Percentiles rank a stretch among this genome's conserved stretches.
Evolutionary conservation across 2,888 invertebrate genomes (phyloP).

Genomic region (Chymomyza fuscimana): DNA sequence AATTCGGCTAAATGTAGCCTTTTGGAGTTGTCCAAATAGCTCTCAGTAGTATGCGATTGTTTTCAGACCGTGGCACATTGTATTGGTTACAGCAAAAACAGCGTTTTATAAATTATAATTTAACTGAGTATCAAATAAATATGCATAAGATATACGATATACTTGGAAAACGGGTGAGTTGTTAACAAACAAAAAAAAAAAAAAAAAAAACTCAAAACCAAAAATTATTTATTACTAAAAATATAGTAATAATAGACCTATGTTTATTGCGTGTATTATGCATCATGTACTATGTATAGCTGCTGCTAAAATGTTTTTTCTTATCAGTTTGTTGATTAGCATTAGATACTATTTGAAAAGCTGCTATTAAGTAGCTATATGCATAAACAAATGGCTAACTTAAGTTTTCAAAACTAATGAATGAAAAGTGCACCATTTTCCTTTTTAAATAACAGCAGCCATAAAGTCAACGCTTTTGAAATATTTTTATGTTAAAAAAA

Average conservation of each 20-base stretch:
- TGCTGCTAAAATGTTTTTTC: too few species aligned
- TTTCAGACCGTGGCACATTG: slow-evolving; percentile 48
- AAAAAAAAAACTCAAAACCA: background rate
- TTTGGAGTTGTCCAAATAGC: slow-evolving; percentile 49
- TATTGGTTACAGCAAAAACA: slow-evolving; percentile 10
- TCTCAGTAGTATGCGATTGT: slow-evolving; percentile 57
- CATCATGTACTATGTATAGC: too few species aligned
- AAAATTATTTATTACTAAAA: background rate
- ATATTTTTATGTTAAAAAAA: too few species aligned
- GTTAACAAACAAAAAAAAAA: background rate
- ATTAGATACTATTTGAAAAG: too few species aligned
- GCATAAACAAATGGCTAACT: too few species aligned
- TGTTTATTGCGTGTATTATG: background rate
- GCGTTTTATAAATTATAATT: background rate
- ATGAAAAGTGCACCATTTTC: too few species aligned
- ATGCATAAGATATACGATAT: slow-evolving; percentile 51
- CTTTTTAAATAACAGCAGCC: too few species aligned
- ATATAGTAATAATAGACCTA: background rate
- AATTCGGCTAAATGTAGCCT: slow-evolving; percentile 46
- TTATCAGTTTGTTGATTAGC: too few species aligned
- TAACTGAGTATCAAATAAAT: background rate
- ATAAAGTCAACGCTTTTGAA: too few species aligned
- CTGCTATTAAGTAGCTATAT: too few species aligned
- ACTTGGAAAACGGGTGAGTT: slow-evolving; percentile 63
- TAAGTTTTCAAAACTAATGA: too few species aligned